Conservation (phyloP, 2,888 invertebrate species). For the Emmelina monodactyla region DNA sequence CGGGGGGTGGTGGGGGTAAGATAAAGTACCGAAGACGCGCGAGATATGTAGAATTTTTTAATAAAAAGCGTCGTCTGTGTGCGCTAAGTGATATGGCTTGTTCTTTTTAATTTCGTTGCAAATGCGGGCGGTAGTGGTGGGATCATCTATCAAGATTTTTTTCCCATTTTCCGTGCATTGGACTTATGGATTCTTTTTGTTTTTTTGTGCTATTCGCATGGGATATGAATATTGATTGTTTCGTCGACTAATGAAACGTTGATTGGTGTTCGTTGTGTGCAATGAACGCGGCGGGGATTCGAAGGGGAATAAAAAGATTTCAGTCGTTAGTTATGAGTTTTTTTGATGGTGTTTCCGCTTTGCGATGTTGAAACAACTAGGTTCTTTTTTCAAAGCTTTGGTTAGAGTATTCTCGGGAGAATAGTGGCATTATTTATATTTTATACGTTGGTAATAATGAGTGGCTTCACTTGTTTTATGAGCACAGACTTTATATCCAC, state of each 20-base stretch:
- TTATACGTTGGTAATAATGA: no score
- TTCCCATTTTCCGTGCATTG: slow-evolving; percentile 24
- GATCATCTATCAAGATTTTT: slow-evolving; percentile 56
- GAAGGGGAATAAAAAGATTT: slow-evolving; percentile 6
- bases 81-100: slow-evolving; percentile 66
- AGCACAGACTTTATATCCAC: no score
- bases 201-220: slow-evolving; percentile 64
- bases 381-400: no score
- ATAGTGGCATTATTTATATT: no score
- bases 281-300: slow-evolving; percentile 31
- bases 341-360: not conserved
- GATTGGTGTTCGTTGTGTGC: slow-evolving; percentile 55
- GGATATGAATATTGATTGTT: slow-evolving; percentile 66
- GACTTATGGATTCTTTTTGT: no score
- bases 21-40: slow-evolving; percentile 53
- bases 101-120: slow-evolving; percentile 65
- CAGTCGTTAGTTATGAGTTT: not conserved
- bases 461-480: no score
- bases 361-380: not conserved
- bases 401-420: no score
- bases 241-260: slow-evolving; percentile 54
- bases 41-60: slow-evolving; percentile 65
- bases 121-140: slow-evolving; percentile 38
- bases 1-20: slow-evolving; percentile 38
- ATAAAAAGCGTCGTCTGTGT: slow-evolving; percentile 60